Conservation (phyloP, 2,888 invertebrate species). For the Tetramorium bicarinatum region DNA sequence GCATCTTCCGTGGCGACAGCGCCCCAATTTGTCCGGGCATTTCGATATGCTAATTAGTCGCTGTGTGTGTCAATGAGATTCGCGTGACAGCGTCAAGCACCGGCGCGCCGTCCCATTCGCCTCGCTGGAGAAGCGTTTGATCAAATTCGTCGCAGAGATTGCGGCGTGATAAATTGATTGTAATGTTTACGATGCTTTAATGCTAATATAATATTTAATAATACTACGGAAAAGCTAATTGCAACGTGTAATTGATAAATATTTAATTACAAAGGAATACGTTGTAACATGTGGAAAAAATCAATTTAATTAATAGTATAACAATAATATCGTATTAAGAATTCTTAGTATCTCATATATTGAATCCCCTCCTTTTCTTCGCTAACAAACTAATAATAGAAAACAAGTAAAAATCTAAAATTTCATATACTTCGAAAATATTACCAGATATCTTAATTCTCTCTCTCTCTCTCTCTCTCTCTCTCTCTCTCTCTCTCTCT, state of each 20-base stretch:
- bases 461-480: neutral
- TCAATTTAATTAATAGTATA: neutral
- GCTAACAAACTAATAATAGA: neutral
- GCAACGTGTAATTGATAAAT: neutral
- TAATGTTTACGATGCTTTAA: conserved; percentile 18
- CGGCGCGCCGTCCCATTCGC: conserved; percentile 54
- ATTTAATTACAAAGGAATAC: neutral
- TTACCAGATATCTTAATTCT: neutral
- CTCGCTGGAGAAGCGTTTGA: conserved; percentile 37
- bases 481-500: too few species aligned
- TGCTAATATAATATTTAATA: neutral
- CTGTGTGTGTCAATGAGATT: conserved; percentile 69
- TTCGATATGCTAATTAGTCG: conserved; percentile 60
- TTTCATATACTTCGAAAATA: neutral
- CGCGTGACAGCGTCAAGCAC: conserved; percentile 56
- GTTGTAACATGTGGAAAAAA: neutral
- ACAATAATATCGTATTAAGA: neutral
- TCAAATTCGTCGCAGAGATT: conserved; percentile 30
- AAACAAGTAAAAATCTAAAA: neutral
- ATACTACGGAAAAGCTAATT: neutral
- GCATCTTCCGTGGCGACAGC: conserved; percentile 12
- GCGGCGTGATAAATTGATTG: conserved; percentile 18
- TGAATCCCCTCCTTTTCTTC: neutral
- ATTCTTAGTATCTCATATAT: neutral
- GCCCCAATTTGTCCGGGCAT: conserved; percentile 55